Conservation (phyloP, 2,113 vertebrate genomes). For the Mobula birostris region DNA sequence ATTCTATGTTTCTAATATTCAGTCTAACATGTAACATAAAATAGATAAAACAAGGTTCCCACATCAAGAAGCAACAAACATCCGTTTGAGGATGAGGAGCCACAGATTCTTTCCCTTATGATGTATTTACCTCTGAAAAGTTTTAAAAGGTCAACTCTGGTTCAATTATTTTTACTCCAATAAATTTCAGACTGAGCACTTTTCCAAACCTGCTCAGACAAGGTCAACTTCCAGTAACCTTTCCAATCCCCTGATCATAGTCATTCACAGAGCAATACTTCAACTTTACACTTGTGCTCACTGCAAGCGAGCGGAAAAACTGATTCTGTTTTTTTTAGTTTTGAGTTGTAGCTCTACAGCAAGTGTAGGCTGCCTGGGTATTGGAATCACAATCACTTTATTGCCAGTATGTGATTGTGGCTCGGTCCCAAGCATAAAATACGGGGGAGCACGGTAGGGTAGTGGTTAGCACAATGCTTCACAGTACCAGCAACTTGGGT, state of each 20-base stretch:
- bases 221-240: constrained; percentile 12
- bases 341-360: too few relatives aligned
- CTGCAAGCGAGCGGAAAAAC: neutral
- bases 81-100: neutral
- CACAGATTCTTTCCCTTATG: neutral
- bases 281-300: neutral
- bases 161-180: constrained; percentile 26
- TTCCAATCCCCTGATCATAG: constrained; percentile 3
- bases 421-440: too few relatives aligned
- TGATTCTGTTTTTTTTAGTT: neutral
- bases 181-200: constrained; percentile 16
- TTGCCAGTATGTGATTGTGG: too few relatives aligned
- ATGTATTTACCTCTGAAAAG: neutral
- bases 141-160: constrained; percentile 21
- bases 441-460: too few relatives aligned
- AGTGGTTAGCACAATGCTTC: too few relatives aligned
- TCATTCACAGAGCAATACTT: constrained; percentile 3
- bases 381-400: too few relatives aligned
- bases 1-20: neutral
- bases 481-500: too few relatives aligned
- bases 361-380: neutral
- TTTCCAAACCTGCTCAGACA: neutral
- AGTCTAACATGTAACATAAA: neutral
- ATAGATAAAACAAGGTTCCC: neutral
- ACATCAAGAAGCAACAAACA: too few relatives aligned